Evolutionary conservation across 2,888 invertebrate species (phyloP), one percentile per base, ranked within the genome.

Genomic region (Gari tellinella): DNA sequence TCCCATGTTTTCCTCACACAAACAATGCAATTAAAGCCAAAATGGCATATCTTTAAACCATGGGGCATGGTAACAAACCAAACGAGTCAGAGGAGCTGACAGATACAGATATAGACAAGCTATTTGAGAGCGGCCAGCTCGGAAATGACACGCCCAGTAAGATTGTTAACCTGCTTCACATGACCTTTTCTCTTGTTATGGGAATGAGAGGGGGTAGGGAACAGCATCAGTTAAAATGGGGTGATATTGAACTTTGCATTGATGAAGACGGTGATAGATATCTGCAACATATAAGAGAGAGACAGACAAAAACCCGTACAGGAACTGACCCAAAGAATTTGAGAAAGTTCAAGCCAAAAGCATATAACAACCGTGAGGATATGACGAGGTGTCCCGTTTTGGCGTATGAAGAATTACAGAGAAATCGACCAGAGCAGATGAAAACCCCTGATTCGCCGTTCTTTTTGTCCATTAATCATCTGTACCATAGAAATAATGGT

Each of bases 161-260:
- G 15, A 26, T 60, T 14, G 23, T 52, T 0, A 58, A 66, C 37
- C 31, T 52, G n/a, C 26, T 58, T 2, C 52, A 58, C 17, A 5
- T 53, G 10, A 52, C 38, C 1, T 66, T 58, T 21, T 60, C 66
- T 2, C 40, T 60, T 10, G 52, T 60, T 7, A 43, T 66, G 10
- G 60, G 66, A 25, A 66, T 66, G 53, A 49, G 66, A 38, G 60
- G 60, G 21, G 55, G 62, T 7, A 49, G 31, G n/a, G 62, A 62
- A 26, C 62, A 62, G 38, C 19, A 49, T 12, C 26, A 45, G 3
- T 43, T 53, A 14, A 53, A 55, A 55, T 63, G 63, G 63, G 45
- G 62, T 1, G 63, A 63, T 40, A 63, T 45, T 8, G 38, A 55
- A 23, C 17, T 63, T 15, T 55, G 63, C 38, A 37, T n/a, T 15